Base-by-base conservation (phyloP, 2,888 invertebrate genomes). In the Prosapia bicincta region DNA sequence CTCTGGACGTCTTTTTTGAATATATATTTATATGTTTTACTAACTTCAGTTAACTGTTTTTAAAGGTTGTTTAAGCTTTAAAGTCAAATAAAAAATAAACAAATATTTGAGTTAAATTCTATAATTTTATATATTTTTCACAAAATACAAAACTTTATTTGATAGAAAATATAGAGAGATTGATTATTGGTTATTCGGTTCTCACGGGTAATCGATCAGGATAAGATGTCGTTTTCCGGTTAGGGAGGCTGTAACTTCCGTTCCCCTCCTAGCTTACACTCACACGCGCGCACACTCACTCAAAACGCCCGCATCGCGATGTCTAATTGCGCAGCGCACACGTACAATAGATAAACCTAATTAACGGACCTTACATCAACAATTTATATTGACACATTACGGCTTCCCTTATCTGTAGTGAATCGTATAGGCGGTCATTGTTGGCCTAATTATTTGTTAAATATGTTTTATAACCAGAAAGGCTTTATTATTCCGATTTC, bases 131-230 rank as follows among this genome's bases (percentile, higher is more conserved):
- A n/a, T n/a, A n/a, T n/a, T n/a, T n/a, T n/a, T n/a, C n/a, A n/a
- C n/a, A n/a, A n/a, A n/a, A n/a, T n/a, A n/a, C n/a, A n/a, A n/a
- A n/a, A n/a, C n/a, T n/a, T n/a, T n/a, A n/a, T n/a, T n/a, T n/a
- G n/a, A n/a, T n/a, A n/a, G n/a, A n/a, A n/a, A n/a, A n/a, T n/a
- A n/a, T n/a, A n/a, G n/a, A n/a, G n/a, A n/a, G 38, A 38, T 20
- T 20, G 20, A 54, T 54, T 54, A 54, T 54, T 54, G 54, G 54
- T 54, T 54, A 54, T 5, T 20, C 54, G 54, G 54, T 54, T 54
- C 54, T 54, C 54, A 54, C 54, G 54, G 54, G 54, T 54, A 54
- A 54, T 54, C 54, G 54, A 54, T 54, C 54, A 54, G 54, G 54
- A 54, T 54, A 54, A 54, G 54, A 54, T 54, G 54, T 54, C 54